Base-by-base conservation (phyloP, 2,888 invertebrate genomes). In the Acrocyrtus sp. region DNA sequence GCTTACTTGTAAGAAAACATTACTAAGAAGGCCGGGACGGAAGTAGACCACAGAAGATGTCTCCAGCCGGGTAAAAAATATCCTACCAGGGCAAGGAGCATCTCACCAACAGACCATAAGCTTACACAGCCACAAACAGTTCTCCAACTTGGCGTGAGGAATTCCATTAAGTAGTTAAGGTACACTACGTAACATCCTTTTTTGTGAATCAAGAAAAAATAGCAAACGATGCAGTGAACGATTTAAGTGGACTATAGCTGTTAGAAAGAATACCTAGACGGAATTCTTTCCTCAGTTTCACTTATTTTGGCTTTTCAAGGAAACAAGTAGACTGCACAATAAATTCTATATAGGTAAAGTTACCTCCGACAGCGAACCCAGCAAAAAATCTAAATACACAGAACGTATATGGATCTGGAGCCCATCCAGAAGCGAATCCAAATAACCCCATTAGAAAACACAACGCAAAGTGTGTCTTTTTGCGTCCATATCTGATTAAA, bases 81-180 rank as follows among this genome's bases (percentile, higher is more conserved):
- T 10, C 74, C 78, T n/a, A 75, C 43, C 0, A 78, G 50, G 3
- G 77, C 76, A 12, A 78, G 61, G 1, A 75, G 22, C 70, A 80
- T 78, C 53, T 76, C 69, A 0, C 80, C 80, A 3, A 76, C 56
- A 4, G 75, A 63, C 80, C 80, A 80, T 29, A 75, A 69, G 21
- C 77, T 76, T 0, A 78, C 62, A 24, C 74, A 74, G 1, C 80
- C 80, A 65, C 76, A 75, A 17, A 80, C 41, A 10, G 73, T 74
- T 57, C 80, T 43, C 27, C 51, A 78, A 5, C 47, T 69, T 2
- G 78, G 80, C 6, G 80, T 80, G 1, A 80, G 53, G 43, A 80
- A 78, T 57, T 80, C 80, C 77, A 80, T 78, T n/a, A 76, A 72
- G 43, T 78, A 80, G 27, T 76, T 75, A 6, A 78, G 29, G 24